Percentiles rank a stretch among this genome's conserved stretches.
These are phyloP conservation scores for Osmoderma eremita DNA, from an alignment of 2,888 invertebrate genomes.

Conservation along the genomic window DNA sequence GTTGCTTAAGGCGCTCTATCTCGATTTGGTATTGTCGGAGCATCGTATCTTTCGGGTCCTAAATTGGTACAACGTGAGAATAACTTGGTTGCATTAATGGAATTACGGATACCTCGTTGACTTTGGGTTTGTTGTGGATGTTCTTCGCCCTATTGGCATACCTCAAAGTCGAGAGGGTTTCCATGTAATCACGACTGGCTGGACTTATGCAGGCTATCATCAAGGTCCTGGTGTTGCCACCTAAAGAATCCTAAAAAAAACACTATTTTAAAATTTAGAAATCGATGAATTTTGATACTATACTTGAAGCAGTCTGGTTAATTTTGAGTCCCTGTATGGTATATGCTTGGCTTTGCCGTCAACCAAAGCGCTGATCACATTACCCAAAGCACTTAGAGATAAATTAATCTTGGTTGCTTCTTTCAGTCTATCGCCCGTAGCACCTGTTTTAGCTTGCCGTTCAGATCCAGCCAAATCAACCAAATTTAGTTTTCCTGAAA, in stretches of 20 bases:
- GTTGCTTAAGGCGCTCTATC: constrained; percentile 74
- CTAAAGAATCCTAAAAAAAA: constrained; percentile 73
- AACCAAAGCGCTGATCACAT: constrained; percentile 88
- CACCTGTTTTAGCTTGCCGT: constrained; percentile 84
- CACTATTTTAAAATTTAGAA: neutral
- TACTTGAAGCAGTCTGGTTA: constrained; percentile 80
- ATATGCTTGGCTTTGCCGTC: constrained; percentile 84
- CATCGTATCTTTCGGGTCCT: constrained; percentile 89
- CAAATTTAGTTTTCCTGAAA: constrained; percentile 78
- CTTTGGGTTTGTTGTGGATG: constrained; percentile 84
- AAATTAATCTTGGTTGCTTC: constrained; percentile 92
- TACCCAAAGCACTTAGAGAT: constrained; percentile 86
- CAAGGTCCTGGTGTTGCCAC: constrained; percentile 88
- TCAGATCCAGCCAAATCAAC: constrained; percentile 93
- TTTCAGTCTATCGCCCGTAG: constrained; percentile 84
- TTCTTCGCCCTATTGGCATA: constrained; percentile 89
- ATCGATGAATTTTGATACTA: neutral
- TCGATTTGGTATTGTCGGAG: constrained; percentile 86
- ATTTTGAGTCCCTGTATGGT: constrained; percentile 86
- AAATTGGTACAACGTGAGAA: no score
- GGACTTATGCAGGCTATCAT: constrained; percentile 90
- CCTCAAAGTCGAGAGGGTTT: constrained; percentile 82
- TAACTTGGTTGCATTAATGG: neutral
- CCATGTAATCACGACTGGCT: constrained; percentile 84
- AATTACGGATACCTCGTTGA: constrained; percentile 72